Percentiles rank a stretch among this genome's conserved stretches.
Evolutionary conservation across 2,113 vertebrate genomes (phyloP).

Genomic region (Oncorhynchus mykiss): DNA sequence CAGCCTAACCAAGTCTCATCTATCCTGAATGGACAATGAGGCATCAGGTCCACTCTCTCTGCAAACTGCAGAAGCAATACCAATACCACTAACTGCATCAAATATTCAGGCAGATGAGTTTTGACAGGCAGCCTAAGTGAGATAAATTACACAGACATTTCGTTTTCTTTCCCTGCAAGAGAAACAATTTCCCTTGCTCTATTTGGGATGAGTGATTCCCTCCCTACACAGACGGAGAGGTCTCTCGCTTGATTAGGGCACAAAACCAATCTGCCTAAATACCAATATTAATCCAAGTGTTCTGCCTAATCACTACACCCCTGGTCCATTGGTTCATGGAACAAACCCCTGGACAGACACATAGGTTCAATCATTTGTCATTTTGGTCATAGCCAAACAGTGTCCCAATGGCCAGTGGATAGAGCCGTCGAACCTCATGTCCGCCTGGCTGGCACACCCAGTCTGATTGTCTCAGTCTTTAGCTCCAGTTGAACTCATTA

Average conservation of each 20-base stretch:
- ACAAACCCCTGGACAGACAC: neutral
- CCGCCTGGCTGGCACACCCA: neutral
- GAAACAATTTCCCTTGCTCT: conserved; percentile 33
- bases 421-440: neutral
- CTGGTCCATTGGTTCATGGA: no score
- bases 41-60: neutral
- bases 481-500: conserved; percentile 4
- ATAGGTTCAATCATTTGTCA: no score
- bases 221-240: conserved; percentile 30
- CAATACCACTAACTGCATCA: conserved; percentile 23
- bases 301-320: neutral
- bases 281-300: conserved; percentile 2
- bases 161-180: conserved; percentile 46
- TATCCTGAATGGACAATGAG: neutral
- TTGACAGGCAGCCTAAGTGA: conserved; percentile 58
- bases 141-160: conserved; percentile 56
- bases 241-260: no score
- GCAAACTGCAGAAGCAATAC: neutral
- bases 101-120: conserved; percentile 26
- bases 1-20: neutral
- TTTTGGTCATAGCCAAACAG: neutral
- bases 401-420: neutral
- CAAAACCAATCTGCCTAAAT: conserved; percentile 11
- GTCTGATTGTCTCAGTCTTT: neutral
- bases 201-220: neutral